These are phyloP conservation scores for Thryonomys swinderianus DNA, from an alignment of 2,113 vertebrate species.

Conservation along the genomic window DNA sequence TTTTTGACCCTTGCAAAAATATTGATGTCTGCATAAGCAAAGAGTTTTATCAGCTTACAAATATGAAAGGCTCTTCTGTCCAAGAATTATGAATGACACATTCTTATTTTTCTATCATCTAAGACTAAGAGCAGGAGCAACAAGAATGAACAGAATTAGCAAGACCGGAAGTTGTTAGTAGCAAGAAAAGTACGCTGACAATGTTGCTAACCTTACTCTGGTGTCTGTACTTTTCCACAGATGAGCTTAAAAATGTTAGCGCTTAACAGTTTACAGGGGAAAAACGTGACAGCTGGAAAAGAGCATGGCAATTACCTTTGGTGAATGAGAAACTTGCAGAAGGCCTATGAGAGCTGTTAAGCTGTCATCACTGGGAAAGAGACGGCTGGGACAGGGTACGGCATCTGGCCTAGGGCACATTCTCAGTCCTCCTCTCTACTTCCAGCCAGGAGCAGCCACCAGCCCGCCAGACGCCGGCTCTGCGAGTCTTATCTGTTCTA, in stretches of 20 bases:
- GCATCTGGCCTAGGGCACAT: neutral
- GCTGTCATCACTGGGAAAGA: neutral
- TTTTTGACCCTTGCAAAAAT: conserved; percentile 6
- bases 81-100: conserved; percentile 13
- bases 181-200: neutral
- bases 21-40: neutral
- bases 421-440: neutral
- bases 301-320: neutral
- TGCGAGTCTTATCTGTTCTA: neutral
- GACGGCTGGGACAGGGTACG: too few relatives aligned
- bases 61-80: neutral
- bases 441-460: neutral
- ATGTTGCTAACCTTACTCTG: too few relatives aligned
- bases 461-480: neutral
- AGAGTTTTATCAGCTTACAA: neutral
- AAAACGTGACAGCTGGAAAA: neutral
- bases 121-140: neutral
- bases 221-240: neutral
- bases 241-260: neutral
- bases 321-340: neutral
- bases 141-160: neutral
- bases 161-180: neutral
- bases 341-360: neutral
- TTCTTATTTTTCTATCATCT: neutral
- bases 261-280: neutral